Evolutionary conservation across 2,113 vertebrate genomes (phyloP), one percentile per base, ranked within the genome.

Genomic region (Corythoichthys intestinalis): DNA sequence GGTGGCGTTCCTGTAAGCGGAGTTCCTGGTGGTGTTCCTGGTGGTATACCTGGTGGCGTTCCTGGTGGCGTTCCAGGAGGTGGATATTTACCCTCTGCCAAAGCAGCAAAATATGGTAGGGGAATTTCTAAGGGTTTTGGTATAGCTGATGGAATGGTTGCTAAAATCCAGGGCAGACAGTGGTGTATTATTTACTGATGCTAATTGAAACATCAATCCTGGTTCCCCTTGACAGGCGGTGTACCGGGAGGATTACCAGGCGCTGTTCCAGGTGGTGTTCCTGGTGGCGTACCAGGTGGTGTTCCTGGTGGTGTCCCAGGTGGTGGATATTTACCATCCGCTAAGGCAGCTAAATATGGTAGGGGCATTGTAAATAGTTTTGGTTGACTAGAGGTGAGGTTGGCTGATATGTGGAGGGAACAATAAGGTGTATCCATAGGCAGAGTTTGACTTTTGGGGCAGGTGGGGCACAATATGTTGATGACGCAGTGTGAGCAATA

Each of bases 51-150:
- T 1, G 83, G 82, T 6, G 74, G n/a, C n/a, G n/a, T n/a, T n/a
- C n/a, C n/a, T n/a, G n/a, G n/a, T n/a, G n/a, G 63, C 0, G 35
- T 83, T 1, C 83, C 81, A 3, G 50, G 50, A 7, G 50, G 50
- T 53, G 50, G 61, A 74, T 83, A 81, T 68, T 78, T 44, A 61
- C 65, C 75, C 62, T 76, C 81, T 48, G 73, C 77, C 13, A 86
- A 86, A 85, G 86, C 81, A 65, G 83, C 83, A 44, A 89, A 88
- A 79, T 88, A 86, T 61, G 74, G 75, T 73, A 71, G 34, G 14
- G 13, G 4, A 44, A 44, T 44, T 44, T n/a, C n/a, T n/a, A n/a
- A n/a, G n/a, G n/a, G n/a, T n/a, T n/a, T n/a, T n/a, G n/a, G n/a
- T n/a, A n/a, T 44, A 44, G 1, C 41, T 4, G 2, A 8, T 44